phyloP scores from a whole-genome alignment of 2,113 vertebrate genomes.

The Cygnus atratus region DNA sequence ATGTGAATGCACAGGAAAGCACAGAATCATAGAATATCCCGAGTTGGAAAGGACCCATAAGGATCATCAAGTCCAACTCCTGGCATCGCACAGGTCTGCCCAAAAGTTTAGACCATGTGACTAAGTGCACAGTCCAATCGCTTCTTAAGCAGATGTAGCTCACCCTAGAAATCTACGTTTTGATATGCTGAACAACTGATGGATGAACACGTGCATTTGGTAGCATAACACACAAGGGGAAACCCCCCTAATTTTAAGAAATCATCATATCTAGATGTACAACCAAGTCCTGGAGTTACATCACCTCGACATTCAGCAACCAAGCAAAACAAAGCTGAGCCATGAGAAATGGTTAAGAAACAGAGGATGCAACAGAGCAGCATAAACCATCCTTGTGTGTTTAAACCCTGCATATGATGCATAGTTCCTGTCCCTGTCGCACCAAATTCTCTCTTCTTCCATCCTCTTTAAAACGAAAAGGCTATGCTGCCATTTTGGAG shows the following conservation, averaged over 20 bases:
- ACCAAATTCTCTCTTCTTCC: neutral
- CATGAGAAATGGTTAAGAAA: neutral
- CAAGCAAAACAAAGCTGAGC: neutral
- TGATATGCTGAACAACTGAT: neutral
- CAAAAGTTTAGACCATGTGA: too few species aligned
- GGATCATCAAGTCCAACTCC: too few species aligned
- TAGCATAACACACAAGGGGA: accelerated
- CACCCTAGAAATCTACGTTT: neutral
- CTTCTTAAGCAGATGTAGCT: neutral
- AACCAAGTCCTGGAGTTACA: neutral
- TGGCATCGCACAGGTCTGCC: too few species aligned
- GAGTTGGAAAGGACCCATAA: too few species aligned
- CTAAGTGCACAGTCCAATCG: too few species aligned
- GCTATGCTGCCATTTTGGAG: neutral
- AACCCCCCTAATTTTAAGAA: neutral
- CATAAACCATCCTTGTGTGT: neutral
- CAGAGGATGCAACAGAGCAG: neutral
- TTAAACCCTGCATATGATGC: neutral
- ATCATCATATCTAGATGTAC: neutral
- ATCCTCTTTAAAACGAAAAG: neutral
- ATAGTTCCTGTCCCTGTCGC: neutral
- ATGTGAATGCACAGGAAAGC: neutral
- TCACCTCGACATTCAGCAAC: neutral
- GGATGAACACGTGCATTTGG: accelerated
- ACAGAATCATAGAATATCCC: too few species aligned